Evolutionary conservation across 2,888 invertebrate species (phyloP), one percentile per base, ranked within the genome.

Genomic region (Sicus ferrugineus): DNA sequence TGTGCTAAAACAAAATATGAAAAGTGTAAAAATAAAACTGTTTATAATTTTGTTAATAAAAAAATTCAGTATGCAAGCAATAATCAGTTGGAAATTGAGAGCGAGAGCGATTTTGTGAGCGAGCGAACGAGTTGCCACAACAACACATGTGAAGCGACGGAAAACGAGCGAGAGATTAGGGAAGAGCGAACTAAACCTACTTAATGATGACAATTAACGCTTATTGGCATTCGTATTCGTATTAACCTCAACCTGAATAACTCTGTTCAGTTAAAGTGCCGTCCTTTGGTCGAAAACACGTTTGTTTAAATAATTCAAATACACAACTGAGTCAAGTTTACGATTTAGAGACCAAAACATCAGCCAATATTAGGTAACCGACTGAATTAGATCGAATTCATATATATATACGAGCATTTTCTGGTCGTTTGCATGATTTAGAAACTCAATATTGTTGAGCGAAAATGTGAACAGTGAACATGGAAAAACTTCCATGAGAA

Each of bases 161-260:
- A 48, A 30, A 46, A 30, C 46, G 48, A 63, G 63, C 16, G 48
- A 26, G 26, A 48, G 28, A 30, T 1, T 19, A 26, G 26, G 26
- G 21, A 30, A 0, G 28, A 48, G 7, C 46, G 21, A 31, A 58
- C 6, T 14, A n/a, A 50, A 19, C 14, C 9, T 9, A 38, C 14
- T 9, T 14, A 46, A 3, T 54, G 26, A 11, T 54, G 54, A 1
- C 16, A 23, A 54, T 23, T 34, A 21, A 59, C 48, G n/a, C 26
- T 26, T 30, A 64, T 14, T 50, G 50, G 21, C 30, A 9, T 21
- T 19, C 28, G 30, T 50, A 64, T 46, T 52, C 14, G 31, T 50
- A 26, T 50, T 50, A 28, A 64, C 50, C 64, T 52, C 50, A 52
- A 52, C 64, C 50, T 31, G 19, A 50, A 48, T n/a, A n/a, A n/a